Conservation (phyloP, 2,797 vertebrate species). For the Poecilia picta region DNA sequence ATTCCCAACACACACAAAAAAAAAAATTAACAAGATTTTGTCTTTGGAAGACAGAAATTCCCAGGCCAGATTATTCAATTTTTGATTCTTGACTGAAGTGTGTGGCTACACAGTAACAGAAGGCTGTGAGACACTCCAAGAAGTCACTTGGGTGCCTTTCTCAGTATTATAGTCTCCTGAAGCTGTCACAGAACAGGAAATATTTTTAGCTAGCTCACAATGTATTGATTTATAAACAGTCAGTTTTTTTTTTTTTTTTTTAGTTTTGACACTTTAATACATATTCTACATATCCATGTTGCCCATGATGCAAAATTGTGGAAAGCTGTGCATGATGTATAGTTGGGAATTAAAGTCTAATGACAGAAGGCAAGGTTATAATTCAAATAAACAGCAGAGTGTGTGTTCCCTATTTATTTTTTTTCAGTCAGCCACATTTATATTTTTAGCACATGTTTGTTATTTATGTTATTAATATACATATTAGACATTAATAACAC, state of each 20-base stretch:
- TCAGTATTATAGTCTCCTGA: not conserved
- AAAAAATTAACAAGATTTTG: not conserved
- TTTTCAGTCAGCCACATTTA: not conserved
- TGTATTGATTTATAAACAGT: not conserved
- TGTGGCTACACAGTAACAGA: not conserved
- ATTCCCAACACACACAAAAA: not conserved
- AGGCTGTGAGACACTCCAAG: not conserved
- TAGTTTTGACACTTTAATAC: not conserved
- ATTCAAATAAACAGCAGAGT: not conserved
- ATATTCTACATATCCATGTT: not conserved
- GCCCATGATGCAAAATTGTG: not conserved
- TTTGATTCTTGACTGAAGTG: not conserved
- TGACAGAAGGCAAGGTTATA: not conserved
- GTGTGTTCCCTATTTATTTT: not conserved
- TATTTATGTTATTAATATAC: not conserved
- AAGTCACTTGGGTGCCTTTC: not conserved
- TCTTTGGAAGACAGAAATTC: not conserved
- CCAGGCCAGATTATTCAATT: not conserved
- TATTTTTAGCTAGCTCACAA: not conserved
- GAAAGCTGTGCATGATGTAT: not conserved
- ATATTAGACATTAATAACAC: not conserved
- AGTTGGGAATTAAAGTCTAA: not conserved
- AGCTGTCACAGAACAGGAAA: not conserved
- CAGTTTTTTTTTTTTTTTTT: not conserved
- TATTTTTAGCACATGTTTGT: not conserved